Evolutionary conservation across 2,888 invertebrate genomes (phyloP).

Genomic region (Drosophila parthenogenetica): DNA sequence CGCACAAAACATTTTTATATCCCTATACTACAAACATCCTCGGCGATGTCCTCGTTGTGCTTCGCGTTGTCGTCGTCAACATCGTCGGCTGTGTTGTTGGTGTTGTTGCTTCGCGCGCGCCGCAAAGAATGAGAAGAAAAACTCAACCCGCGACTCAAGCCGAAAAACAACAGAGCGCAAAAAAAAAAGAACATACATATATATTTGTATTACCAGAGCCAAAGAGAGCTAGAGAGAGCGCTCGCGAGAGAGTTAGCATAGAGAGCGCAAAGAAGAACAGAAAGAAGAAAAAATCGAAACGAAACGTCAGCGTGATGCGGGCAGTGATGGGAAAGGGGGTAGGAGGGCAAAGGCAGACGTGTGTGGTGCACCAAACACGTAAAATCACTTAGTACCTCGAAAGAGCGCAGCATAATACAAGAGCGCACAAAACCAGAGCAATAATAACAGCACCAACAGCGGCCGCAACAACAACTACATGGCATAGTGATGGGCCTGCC

Average conservation of each 20-base stretch:
- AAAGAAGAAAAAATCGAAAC: slow-evolving; percentile 39
- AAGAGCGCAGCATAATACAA: slow-evolving; percentile 55
- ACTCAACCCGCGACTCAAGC: slow-evolving; percentile 72
- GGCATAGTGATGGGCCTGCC: slow-evolving; percentile 28
- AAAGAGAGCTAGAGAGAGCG: slow-evolving; percentile 42
- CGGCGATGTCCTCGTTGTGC: slow-evolving; percentile 68
- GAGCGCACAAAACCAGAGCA: slow-evolving; percentile 55
- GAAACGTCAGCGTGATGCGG: slow-evolving; percentile 41
- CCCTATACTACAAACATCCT: slow-evolving; percentile 64
- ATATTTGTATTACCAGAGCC: slow-evolving; percentile 18
- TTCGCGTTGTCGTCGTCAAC: slow-evolving; percentile 57
- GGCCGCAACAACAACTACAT: slow-evolving; percentile 22
- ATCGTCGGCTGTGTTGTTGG: slow-evolving; percentile 57
- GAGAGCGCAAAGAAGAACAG: slow-evolving; percentile 42
- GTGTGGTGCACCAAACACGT: slow-evolving; percentile 83
- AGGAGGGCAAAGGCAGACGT: slow-evolving; percentile 47
- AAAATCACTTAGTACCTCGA: slow-evolving; percentile 79
- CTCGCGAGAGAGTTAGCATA: slow-evolving; percentile 22
- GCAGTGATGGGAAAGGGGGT: slow-evolving; percentile 16
- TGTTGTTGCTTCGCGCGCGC: slow-evolving; percentile 72
- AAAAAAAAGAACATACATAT: slow-evolving; percentile 39
- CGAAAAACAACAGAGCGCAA: slow-evolving; percentile 64
- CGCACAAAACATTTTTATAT: slow-evolving; percentile 84
- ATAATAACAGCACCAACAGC: not conserved
- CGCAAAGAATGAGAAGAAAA: slow-evolving; percentile 79